A percentile compares a stretch with the other conserved stretches of the same genome.
phyloP scores from a whole-genome alignment of 2,888 invertebrate species.

The Sinotaia quadrata region DNA sequence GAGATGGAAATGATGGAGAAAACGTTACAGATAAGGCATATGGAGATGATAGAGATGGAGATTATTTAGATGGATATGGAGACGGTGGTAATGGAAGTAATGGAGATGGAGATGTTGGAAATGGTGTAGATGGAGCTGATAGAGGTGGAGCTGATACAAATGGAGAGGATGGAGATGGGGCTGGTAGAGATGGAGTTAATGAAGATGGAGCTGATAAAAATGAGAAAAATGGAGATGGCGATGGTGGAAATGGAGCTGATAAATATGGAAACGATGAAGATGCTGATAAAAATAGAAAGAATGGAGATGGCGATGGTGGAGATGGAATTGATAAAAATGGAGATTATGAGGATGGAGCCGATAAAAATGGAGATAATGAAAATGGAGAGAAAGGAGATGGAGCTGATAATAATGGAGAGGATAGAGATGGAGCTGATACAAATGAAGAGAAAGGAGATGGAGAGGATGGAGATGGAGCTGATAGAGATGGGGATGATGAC shows the following conservation, averaged over 20 bases:
- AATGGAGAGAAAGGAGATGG: slow-evolving; percentile 24
- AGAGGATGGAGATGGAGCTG: too few relatives aligned
- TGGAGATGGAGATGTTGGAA: slow-evolving; percentile 2
- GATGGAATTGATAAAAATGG: neutral
- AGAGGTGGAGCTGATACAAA: slow-evolving; percentile 9
- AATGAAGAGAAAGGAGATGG: too few relatives aligned
- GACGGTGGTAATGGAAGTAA: neutral
- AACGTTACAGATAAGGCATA: neutral
- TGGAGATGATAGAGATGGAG: neutral
- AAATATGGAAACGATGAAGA: too few relatives aligned
- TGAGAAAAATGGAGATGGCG: neutral
- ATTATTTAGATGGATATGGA: neutral
- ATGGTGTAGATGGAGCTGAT: slow-evolving; percentile 1
- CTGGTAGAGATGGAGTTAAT: neutral
- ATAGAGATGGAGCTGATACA: neutral
- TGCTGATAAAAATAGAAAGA: too few relatives aligned
- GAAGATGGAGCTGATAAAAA: neutral
- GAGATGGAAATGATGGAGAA: neutral
- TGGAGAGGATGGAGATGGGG: neutral
- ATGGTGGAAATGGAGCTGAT: too few relatives aligned
- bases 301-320: neutral
- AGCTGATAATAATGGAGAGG: slow-evolving; percentile 22
- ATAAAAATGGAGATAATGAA: slow-evolving; percentile 25
- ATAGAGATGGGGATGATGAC: too few relatives aligned
- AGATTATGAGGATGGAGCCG: slow-evolving; percentile 11